A percentile compares a stretch with the other conserved stretches of the same genome.
These are phyloP conservation scores for Gandaritis pyraliata DNA, from an alignment of 2,888 invertebrate species.

Conservation along the genomic window DNA sequence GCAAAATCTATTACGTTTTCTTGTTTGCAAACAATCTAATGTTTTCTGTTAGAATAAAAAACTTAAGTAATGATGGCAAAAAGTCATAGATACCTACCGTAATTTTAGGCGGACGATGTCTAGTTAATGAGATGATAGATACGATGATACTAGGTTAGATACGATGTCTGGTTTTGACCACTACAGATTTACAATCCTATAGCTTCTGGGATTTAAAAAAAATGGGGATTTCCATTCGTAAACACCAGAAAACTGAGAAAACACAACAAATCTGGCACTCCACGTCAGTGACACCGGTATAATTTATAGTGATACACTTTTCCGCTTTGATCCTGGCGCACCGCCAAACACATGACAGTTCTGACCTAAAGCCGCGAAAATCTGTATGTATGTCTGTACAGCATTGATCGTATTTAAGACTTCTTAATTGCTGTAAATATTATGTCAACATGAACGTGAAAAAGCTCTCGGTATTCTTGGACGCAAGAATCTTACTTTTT, in stretches of 20 bases:
- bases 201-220: no score
- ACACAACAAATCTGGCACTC: neutral
- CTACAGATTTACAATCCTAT: no score
- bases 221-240: no score
- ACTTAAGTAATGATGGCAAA: no score
- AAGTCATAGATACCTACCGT: no score
- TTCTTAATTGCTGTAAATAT: neutral
- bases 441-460: neutral
- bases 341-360: slow-evolving; percentile 20
- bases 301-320: slow-evolving; percentile 21
- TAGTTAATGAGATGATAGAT: no score
- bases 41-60: neutral
- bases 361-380: slow-evolving; percentile 7
- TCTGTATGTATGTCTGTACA: slow-evolving; percentile 3
- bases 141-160: no score
- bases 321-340: slow-evolving; percentile 11
- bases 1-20: slow-evolving; percentile 15
- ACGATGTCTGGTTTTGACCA: no score
- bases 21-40: slow-evolving; percentile 20
- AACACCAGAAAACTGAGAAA: neutral
- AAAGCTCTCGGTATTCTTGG: no score
- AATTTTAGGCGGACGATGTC: no score
- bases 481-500: no score
- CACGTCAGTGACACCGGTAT: slow-evolving; percentile 14
- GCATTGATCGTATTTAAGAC: neutral